Base-by-base conservation (phyloP, 2,888 invertebrate species). In the Agonopterix alstromeriana region DNA sequence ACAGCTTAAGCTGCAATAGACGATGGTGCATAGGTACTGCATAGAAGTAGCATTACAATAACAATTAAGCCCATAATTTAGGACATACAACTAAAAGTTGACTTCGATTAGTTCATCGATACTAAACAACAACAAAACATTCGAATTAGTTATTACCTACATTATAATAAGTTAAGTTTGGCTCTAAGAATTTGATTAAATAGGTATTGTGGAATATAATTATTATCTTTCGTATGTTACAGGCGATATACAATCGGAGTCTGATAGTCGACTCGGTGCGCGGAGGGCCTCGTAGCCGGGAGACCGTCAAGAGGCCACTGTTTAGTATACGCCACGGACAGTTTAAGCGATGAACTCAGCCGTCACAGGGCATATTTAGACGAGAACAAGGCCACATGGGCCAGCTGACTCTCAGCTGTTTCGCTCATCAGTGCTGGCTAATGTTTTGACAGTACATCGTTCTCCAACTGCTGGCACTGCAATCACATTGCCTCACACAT, bases 271-370 rank as follows among this genome's bases (percentile, higher is more conserved):
- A 60, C 67, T 66, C 63, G 69, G 68, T 58, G 61, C 55, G 17
- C 17, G 3, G 27, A 27, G 27, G 27, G 27, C 27, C 27, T 27
- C 27, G 27, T 53, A 38, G 56, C 64, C 55, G 56, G 58, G 58
- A 59, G 58, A 59, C 9, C 62, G 66, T 67, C 71, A 70, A 74
- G 76, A 69, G 69, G 40, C 38, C 40, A 53, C 58, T 63, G 55
- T 63, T 60, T 63, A 52, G 55, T 58, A 53, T 58, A 60, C 58
- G 45, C 50, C 49, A 54, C 58, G 60, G 58, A 67, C 70, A 66
- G 73, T 75, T 81, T 74, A 67, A 65, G 74, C 77, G 81, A 81
- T 80, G 79, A 82, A 74, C 76, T 80, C 79, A 80, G 69, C 64
- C 61, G 56, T 27, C 27, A 57, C 60, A 60, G 60, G 56, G 59